Evolutionary conservation across 2,113 vertebrate genomes (phyloP).

Genomic region (Scopus umbretta): DNA sequence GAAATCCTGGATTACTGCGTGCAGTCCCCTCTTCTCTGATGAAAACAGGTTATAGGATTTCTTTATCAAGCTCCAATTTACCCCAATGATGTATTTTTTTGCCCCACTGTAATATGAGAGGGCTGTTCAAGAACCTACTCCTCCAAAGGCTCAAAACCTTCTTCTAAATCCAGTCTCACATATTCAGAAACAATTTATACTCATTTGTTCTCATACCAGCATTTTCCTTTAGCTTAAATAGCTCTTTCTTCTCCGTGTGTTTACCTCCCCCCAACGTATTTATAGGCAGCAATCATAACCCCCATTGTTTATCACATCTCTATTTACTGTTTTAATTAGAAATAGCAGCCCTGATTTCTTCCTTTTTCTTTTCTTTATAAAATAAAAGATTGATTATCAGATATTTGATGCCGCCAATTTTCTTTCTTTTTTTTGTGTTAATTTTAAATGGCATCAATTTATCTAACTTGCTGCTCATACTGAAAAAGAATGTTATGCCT

Average conservation of each 20-base stretch:
- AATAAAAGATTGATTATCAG: slow-evolving; percentile 46
- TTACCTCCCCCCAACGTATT: neutral
- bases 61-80: neutral
- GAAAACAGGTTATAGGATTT: neutral
- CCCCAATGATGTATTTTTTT: neutral
- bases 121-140: neutral
- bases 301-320: slow-evolving; percentile 31
- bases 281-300: slow-evolving; percentile 44
- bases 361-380: slow-evolving; percentile 5
- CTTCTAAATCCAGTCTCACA: neutral
- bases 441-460: slow-evolving; percentile 52
- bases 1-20: neutral
- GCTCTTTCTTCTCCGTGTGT: neutral
- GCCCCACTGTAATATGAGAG: neutral
- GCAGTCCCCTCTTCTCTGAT: neutral
- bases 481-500: slow-evolving; percentile 35
- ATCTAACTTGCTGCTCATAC: slow-evolving; percentile 10
- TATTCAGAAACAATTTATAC: neutral
- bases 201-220: neutral
- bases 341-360: slow-evolving; percentile 3
- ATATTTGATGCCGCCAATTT: slow-evolving; percentile 17
- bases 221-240: slow-evolving; percentile 23
- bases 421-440: neutral
- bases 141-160: neutral
- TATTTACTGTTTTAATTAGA: slow-evolving; percentile 45